Percentiles rank a stretch among this genome's conserved stretches.
These are phyloP conservation scores for Apogon hyalosoma DNA, from an alignment of 2,797 vertebrate genomes.

Conservation along the genomic window DNA sequence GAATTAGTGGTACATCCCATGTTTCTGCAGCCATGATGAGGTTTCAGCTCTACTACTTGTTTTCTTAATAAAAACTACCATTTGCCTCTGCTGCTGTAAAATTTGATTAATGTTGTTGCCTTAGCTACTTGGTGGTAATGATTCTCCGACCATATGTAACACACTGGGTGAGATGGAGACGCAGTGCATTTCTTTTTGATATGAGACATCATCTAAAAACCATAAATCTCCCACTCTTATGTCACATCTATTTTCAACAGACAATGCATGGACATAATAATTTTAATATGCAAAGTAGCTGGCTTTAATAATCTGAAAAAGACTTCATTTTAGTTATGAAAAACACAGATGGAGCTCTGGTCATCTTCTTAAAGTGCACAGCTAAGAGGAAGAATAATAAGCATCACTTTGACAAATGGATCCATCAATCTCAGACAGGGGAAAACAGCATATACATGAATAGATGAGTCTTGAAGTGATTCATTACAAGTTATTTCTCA, in stretches of 20 bases:
- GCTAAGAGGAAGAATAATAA: constrained; percentile 20
- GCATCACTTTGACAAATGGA: constrained; percentile 38
- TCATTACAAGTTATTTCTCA: constrained; percentile 55
- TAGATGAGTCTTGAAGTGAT: constrained; percentile 41
- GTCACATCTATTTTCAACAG: neutral
- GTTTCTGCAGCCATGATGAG: constrained; percentile 22
- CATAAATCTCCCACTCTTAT: neutral
- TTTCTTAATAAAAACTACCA: constrained; percentile 21
- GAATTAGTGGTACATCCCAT: neutral
- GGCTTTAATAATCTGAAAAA: neutral
- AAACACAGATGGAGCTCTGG: neutral
- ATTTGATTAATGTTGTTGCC: constrained; percentile 9
- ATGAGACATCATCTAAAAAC: neutral
- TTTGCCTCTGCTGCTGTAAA: constrained; percentile 3
- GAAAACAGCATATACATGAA: constrained; percentile 29
- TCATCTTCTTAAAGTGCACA: constrained; percentile 7
- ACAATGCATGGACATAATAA: neutral
- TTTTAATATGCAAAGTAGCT: neutral
- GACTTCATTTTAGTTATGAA: neutral
- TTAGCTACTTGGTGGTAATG: constrained; percentile 8
- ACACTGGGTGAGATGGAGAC: constrained; percentile 1
- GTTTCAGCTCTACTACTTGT: constrained; percentile 21
- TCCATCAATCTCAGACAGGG: constrained; percentile 19
- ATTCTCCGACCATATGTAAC: constrained; percentile 18
- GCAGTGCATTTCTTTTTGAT: constrained; percentile 3